These are phyloP conservation scores for Pteromalus puparum DNA, from an alignment of 1,140 invertebrate species.

Conservation along the genomic window DNA sequence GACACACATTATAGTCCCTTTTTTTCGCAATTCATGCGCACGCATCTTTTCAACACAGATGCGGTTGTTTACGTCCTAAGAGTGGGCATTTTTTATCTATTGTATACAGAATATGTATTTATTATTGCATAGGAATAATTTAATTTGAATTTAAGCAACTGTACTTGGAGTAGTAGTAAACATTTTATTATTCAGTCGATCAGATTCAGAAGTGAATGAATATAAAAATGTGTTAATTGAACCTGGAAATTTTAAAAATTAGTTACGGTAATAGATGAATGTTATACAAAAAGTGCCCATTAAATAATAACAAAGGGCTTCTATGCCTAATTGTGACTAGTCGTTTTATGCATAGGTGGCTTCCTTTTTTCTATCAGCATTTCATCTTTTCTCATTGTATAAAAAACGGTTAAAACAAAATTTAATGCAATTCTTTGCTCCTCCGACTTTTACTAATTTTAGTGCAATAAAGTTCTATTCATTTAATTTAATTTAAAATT, in stretches of 20 bases:
- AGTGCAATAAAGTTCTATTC: neutral
- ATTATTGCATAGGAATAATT: neutral
- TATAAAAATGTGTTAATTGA: no score
- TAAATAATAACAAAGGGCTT: slow-evolving; percentile 12
- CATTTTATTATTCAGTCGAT: neutral
- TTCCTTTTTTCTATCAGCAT: neutral
- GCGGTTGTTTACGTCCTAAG: neutral
- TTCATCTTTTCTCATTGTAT: neutral
- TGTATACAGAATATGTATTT: neutral
- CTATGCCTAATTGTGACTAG: slow-evolving; percentile 12
- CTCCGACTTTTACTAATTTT: neutral
- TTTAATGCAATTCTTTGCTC: neutral
- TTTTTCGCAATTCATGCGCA: neutral
- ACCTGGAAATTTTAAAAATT: neutral
- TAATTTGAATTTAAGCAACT: neutral
- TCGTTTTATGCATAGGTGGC: slow-evolving; percentile 7
- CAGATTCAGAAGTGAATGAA: neutral
- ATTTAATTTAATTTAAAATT: neutral
- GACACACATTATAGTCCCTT: neutral
- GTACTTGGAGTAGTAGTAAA: neutral
- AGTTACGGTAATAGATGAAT: neutral
- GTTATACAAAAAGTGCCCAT: slow-evolving; percentile 35
- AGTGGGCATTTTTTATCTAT: slow-evolving; percentile 33
- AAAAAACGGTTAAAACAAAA: neutral
- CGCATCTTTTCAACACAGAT: neutral